A percentile compares a stretch with the other conserved stretches of the same genome.
phyloP scores from a whole-genome alignment of 2,888 invertebrate genomes.

The Timema cristinae region DNA sequence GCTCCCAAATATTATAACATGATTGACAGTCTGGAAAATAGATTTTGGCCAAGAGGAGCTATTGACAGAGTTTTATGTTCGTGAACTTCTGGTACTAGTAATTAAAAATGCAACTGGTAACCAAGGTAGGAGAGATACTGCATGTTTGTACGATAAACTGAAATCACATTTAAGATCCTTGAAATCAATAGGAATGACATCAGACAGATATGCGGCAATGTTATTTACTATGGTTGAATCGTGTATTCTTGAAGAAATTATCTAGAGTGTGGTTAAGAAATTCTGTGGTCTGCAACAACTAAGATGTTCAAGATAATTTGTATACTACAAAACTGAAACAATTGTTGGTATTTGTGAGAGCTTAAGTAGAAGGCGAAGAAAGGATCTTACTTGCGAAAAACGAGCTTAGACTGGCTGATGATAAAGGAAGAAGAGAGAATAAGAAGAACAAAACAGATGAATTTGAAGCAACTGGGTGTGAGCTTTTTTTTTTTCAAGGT shows the following conservation, averaged over 20 bases:
- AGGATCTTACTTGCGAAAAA: neutral
- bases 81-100: neutral
- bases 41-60: neutral
- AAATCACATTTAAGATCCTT: neutral
- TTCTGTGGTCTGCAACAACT: neutral
- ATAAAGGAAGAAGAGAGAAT: neutral
- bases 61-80: neutral
- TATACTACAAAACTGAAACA: neutral
- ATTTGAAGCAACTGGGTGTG: neutral
- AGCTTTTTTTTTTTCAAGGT: neutral
- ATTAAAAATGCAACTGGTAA: neutral
- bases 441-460: neutral
- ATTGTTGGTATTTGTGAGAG: neutral
- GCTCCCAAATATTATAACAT: constrained; percentile 36
- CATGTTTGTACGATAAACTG: neutral
- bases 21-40: constrained; percentile 24
- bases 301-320: neutral
- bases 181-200: neutral
- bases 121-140: neutral
- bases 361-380: neutral
- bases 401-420: neutral
- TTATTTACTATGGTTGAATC: neutral
- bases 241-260: neutral
- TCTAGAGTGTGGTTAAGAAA: neutral
- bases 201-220: neutral